Evolutionary conservation across 2,113 vertebrate genomes (phyloP).

Genomic region (Excalfactoria chinensis): DNA sequence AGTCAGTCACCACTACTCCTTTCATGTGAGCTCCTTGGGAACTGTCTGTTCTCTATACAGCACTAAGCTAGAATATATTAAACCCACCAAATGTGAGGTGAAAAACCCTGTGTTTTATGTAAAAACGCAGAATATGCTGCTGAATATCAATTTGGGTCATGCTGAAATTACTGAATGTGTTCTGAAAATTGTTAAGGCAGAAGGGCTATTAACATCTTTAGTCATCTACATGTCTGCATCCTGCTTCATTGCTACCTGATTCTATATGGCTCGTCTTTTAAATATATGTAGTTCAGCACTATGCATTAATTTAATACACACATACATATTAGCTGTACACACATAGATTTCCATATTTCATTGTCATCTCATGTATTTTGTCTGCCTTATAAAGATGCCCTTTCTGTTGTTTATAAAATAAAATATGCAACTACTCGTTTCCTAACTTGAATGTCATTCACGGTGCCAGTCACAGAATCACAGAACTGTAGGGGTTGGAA

Average conservation of each 20-base stretch:
- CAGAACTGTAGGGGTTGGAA: no score
- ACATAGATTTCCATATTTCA: not conserved
- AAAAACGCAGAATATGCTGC: not conserved
- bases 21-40: not conserved
- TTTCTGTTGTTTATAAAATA: not conserved
- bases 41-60: not conserved
- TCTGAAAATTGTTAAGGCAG: not conserved
- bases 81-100: not conserved
- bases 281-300: not conserved
- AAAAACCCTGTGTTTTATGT: not conserved
- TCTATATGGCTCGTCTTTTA: not conserved
- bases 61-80: not conserved
- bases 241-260: not conserved
- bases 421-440: not conserved
- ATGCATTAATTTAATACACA: not conserved
- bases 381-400: not conserved
- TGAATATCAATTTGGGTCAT: not conserved
- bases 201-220: not conserved
- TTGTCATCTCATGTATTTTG: not conserved
- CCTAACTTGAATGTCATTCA: not conserved
- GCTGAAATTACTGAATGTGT: not conserved
- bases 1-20: not conserved
- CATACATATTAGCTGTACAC: not conserved
- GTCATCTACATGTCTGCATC: not conserved
- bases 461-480: not conserved